A percentile compares a stretch with the other conserved stretches of the same genome.
phyloP scores from a whole-genome alignment of 2,113 vertebrate species.

The Hippotragus niger region DNA sequence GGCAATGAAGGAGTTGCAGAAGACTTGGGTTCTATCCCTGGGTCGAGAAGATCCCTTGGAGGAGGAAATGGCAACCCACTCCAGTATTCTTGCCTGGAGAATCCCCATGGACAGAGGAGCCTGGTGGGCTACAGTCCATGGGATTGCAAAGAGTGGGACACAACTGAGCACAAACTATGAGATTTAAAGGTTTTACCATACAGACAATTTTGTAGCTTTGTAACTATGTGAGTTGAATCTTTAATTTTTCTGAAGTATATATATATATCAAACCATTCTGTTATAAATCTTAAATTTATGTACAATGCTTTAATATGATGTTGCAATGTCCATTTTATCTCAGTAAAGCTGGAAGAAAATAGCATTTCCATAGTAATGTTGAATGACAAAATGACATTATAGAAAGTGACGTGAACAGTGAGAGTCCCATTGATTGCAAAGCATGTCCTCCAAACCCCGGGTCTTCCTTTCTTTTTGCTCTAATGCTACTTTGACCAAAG shows the following conservation, averaged over 20 bases:
- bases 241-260: not conserved
- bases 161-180: not conserved
- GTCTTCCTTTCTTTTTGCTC: not conserved
- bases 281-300: not conserved
- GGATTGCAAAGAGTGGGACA: not conserved
- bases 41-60: not conserved
- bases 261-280: not conserved
- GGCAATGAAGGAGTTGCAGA: not conserved
- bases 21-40: not conserved
- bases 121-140: not conserved
- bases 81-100: not conserved
- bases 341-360: not conserved
- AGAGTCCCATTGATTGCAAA: not conserved
- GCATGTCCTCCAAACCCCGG: not conserved
- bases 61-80: not conserved
- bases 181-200: not conserved
- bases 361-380: not conserved
- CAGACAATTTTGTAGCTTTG: not conserved
- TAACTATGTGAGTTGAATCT: not conserved
- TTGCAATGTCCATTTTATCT: not conserved
- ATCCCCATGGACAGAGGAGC: not conserved
- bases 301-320: not conserved
- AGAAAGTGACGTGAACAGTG: not conserved
- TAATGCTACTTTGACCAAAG: not conserved
- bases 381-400: not conserved